Conservation (phyloP, 2,113 vertebrate genomes). For the Shinisaurus crocodilurus region DNA sequence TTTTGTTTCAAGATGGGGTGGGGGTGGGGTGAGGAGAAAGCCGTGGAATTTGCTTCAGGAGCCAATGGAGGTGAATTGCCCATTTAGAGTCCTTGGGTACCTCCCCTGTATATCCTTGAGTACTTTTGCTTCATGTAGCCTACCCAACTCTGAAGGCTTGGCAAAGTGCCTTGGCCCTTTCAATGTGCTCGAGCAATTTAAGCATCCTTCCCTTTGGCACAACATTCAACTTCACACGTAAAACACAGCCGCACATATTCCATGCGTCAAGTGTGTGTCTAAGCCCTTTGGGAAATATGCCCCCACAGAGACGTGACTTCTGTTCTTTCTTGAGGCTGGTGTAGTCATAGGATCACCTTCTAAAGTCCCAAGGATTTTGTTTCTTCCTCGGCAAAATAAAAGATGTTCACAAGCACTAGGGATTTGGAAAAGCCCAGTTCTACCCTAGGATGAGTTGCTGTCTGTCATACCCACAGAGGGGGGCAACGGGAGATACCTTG, state of each 20-base stretch:
- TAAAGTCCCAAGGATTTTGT: neutral
- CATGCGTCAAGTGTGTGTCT: neutral
- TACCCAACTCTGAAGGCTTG: neutral
- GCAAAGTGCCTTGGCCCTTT: neutral
- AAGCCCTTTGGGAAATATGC: neutral
- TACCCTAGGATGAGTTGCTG: neutral
- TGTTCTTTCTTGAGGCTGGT: conserved; percentile 7
- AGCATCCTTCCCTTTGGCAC: neutral
- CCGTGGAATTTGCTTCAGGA: neutral
- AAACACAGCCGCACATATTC: neutral
- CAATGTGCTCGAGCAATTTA: neutral
- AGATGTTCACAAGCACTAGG: neutral
- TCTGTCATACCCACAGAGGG: neutral
- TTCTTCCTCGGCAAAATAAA: neutral
- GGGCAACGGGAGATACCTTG: neutral
- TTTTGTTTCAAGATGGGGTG: neutral
- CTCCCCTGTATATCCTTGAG: neutral
- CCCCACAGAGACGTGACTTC: neutral
- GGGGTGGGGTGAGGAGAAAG: neutral
- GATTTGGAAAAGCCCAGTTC: neutral
- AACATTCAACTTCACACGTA: neutral
- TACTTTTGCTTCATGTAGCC: neutral
- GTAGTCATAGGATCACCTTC: neutral
- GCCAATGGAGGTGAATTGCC: neutral
- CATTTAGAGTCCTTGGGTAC: neutral